A percentile compares a stretch with the other conserved stretches of the same genome.
Evolutionary conservation across 2,113 vertebrate species (phyloP).

Genomic region (Pleuronectes platessa): DNA sequence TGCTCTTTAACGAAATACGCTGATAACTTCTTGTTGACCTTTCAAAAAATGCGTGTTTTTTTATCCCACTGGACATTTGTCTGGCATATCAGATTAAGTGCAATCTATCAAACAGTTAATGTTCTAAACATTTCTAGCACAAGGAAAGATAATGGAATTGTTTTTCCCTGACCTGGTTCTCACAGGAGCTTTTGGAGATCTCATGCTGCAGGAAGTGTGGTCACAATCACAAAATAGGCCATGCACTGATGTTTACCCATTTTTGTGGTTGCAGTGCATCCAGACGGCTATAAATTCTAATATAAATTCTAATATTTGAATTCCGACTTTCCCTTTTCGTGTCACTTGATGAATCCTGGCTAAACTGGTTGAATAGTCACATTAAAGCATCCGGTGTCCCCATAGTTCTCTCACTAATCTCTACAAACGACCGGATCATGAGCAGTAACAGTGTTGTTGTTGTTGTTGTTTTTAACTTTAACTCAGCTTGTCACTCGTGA

Average conservation of each 20-base stretch:
- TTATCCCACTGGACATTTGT: not conserved
- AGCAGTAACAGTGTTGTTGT: not conserved
- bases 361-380: slow-evolving; percentile 31
- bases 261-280: slow-evolving; percentile 2
- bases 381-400: not conserved
- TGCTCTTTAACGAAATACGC: not conserved
- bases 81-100: not conserved
- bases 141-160: no score
- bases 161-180: not conserved
- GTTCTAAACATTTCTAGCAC: not conserved
- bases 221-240: not conserved
- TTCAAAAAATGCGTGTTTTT: not conserved
- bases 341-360: not conserved
- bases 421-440: not conserved
- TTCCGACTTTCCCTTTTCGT: not conserved
- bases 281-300: slow-evolving; percentile 15
- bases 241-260: not conserved
- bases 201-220: not conserved
- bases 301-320: slow-evolving; percentile 21
- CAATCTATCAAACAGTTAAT: not conserved
- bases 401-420: no score
- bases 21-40: not conserved
- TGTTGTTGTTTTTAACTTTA: not conserved
- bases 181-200: not conserved
- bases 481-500: not conserved